Evolutionary conservation across 2,797 vertebrate genomes (phyloP), one percentile per base, ranked within the genome.

Genomic region (Phalloptychus januarius): DNA sequence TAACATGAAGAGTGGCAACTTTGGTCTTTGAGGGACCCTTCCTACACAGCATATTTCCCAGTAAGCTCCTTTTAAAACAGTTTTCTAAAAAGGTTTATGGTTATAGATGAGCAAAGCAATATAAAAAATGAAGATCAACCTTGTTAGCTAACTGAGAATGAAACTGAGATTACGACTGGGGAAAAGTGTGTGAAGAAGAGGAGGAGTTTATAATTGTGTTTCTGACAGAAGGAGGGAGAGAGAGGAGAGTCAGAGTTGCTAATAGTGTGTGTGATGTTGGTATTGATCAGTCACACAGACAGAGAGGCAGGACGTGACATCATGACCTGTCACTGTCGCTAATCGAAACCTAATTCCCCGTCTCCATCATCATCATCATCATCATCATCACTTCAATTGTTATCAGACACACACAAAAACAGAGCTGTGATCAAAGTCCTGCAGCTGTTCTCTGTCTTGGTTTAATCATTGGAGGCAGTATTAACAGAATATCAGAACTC

Each of bases 261-360:
- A 92, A 92, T 92, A 91, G 86, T 88, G 86, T 93, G 87, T 89
- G 90, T 90, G 86, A 92, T 91, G 88, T 83, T 80, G 72, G 89
- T 93, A 94, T 94, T 91, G 93, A 93, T 93, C 92, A 93, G 84
- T 83, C 74, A 45, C 83, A 87, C 90, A 90, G 92, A 89, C 89
- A 83, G 71, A 88, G 83, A 85, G 86, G 87, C 91, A 86, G 83
- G 88, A 90, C 83, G 44, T 86, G 90, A 91, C 92, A 88, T 75
- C 54, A 28, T 92, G 93, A 93, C 92, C 93, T 85, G 89, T 90
- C 91, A 92, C 79, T 77, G 81, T 74, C 56, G 86, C 89, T 92
- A 91, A 94, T 94, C 93, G 92, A 94, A 93, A 93, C 89, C 91
- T 93, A 93, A 93, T 94, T 94, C 92, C 85, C 89, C 18, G 46